A percentile compares a stretch with the other conserved stretches of the same genome.
These are phyloP conservation scores for Porphyrio hochstetteri DNA, from an alignment of 2,113 vertebrate genomes.

Conservation along the genomic window DNA sequence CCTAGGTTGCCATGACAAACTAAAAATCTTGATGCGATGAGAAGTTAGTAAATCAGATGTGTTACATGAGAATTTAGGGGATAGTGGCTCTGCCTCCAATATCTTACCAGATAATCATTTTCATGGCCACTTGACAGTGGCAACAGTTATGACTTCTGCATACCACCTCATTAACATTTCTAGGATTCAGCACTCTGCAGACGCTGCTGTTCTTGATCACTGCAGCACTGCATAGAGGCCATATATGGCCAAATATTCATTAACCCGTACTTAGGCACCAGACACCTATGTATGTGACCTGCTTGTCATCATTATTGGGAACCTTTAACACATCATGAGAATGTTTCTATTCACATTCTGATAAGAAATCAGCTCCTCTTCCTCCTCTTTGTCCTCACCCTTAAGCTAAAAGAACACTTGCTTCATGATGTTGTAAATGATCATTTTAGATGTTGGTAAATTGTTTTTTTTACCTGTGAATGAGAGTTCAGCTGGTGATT, in stretches of 20 bases:
- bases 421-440: not conserved
- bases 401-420: not conserved
- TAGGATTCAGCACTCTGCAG: not conserved
- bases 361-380: not conserved
- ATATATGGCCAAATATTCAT: not conserved
- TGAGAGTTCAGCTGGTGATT: not conserved
- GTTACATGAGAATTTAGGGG: not conserved
- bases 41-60: constrained; percentile 5
- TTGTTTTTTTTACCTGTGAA: not conserved
- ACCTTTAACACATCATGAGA: not conserved
- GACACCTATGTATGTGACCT: not conserved
- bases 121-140: not conserved
- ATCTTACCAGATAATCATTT: constrained; percentile 20
- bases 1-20: constrained; percentile 27
- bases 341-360: not conserved
- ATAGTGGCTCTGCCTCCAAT: not conserved
- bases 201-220: not conserved
- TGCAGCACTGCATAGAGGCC: not conserved
- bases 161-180: not conserved
- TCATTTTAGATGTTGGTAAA: not conserved
- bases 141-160: constrained; percentile 4
- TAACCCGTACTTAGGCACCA: not conserved
- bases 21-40: not conserved
- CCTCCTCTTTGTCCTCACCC: not conserved
- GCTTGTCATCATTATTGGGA: not conserved